These are phyloP conservation scores for Labeo catla DNA, from an alignment of 2,113 vertebrate genomes.

Conservation along the genomic window DNA sequence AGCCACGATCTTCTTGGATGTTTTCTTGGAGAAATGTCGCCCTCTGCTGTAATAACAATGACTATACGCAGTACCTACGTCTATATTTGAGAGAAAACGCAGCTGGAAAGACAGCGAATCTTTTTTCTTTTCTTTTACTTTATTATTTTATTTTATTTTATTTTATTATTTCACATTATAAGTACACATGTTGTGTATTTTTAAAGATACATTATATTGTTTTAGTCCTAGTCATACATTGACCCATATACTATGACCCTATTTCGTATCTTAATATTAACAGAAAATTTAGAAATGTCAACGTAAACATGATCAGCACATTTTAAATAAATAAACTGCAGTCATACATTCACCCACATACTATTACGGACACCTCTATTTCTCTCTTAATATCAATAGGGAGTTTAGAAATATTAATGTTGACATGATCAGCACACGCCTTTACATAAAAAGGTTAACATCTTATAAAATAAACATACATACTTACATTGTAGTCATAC, in stretches of 20 bases:
- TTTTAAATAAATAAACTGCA: background rate
- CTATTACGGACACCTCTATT: too few relatives aligned
- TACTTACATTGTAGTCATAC: too few relatives aligned
- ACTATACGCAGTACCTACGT: background rate
- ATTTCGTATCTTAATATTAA: background rate
- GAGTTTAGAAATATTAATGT: too few relatives aligned
- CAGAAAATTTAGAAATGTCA: too few relatives aligned
- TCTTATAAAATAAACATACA: too few relatives aligned
- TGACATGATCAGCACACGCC: too few relatives aligned
- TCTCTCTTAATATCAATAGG: background rate
- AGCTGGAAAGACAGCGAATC: background rate
- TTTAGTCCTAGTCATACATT: background rate
- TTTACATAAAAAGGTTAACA: too few relatives aligned
- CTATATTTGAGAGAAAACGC: background rate
- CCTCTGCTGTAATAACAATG: conserved; percentile 37
- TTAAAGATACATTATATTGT: background rate
- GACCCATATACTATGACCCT: background rate
- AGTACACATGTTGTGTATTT: background rate
- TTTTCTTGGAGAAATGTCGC: conserved; percentile 39
- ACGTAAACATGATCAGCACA: too few relatives aligned
- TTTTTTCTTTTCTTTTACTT: background rate
- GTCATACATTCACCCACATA: too few relatives aligned
- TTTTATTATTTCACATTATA: background rate
- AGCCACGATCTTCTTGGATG: background rate
- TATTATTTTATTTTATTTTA: background rate